A percentile compares a stretch with the other conserved stretches of the same genome.
phyloP scores from a whole-genome alignment of 2,113 vertebrate species.

The Capreolus pygargus region DNA sequence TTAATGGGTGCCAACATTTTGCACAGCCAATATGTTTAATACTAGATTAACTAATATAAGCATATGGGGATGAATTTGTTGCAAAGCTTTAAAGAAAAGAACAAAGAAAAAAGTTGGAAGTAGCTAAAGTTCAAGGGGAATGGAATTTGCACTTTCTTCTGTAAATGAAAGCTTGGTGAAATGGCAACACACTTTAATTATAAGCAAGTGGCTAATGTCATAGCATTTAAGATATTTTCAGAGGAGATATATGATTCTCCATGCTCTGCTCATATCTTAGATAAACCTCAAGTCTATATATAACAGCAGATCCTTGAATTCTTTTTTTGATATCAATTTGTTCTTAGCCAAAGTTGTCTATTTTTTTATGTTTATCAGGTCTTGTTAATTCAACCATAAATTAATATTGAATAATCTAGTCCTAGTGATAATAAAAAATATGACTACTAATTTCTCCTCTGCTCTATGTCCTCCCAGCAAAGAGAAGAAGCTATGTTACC shows the following conservation, averaged over 20 bases:
- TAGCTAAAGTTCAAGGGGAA: slow-evolving; percentile 85
- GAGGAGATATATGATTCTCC: slow-evolving; percentile 63
- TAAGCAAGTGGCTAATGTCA: slow-evolving; percentile 86
- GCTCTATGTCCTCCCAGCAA: not conserved
- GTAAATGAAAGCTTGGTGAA: slow-evolving; percentile 85
- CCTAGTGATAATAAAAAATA: not conserved
- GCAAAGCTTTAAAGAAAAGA: slow-evolving; percentile 89
- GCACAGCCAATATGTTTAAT: slow-evolving; percentile 89
- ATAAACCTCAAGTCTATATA: slow-evolving; percentile 57
- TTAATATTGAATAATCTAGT: not conserved
- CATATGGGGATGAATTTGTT: slow-evolving; percentile 90
- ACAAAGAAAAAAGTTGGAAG: slow-evolving; percentile 87
- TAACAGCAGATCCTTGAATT: slow-evolving; percentile 49
- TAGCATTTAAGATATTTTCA: slow-evolving; percentile 79
- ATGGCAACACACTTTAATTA: slow-evolving; percentile 86
- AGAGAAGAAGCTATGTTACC: not conserved
- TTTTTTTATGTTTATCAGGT: not conserved
- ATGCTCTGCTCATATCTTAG: slow-evolving; percentile 39
- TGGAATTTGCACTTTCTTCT: slow-evolving; percentile 87
- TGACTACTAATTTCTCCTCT: not conserved
- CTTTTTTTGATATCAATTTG: slow-evolving; percentile 16
- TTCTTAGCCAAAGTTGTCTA: not conserved
- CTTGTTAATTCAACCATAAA: not conserved
- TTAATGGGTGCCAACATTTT: slow-evolving; percentile 90
- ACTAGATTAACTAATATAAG: slow-evolving; percentile 90